phyloP scores from a whole-genome alignment of 2,113 vertebrate genomes.

The Ageneiosus marmoratus region DNA sequence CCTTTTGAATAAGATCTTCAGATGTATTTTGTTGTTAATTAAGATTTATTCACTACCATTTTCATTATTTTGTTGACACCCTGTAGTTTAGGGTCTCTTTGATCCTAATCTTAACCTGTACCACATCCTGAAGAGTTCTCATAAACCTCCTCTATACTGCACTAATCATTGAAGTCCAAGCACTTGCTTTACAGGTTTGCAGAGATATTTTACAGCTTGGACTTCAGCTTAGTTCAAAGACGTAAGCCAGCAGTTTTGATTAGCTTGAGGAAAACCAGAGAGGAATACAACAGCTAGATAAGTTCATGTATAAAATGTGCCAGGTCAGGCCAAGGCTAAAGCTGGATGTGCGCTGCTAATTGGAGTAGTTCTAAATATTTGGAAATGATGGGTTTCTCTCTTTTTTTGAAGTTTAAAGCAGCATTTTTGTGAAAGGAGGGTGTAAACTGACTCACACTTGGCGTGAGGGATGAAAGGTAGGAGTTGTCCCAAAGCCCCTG shows the following conservation, averaged over 20 bases:
- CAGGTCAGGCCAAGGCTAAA: constrained; percentile 36
- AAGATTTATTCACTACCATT: constrained; percentile 14
- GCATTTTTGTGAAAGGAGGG: constrained; percentile 29
- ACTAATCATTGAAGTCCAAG: constrained; percentile 12
- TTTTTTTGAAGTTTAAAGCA: neutral
- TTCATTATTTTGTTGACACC: constrained; percentile 5
- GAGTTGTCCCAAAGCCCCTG: constrained; percentile 44
- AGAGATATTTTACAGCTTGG: constrained; percentile 5
- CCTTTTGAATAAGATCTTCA: neutral
- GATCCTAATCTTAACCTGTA: constrained; percentile 16
- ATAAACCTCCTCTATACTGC: constrained; percentile 22
- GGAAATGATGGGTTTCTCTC: neutral
- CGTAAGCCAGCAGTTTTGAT: neutral
- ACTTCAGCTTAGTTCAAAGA: constrained; percentile 4
- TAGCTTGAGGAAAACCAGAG: constrained; percentile 30
- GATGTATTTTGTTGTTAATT: constrained; percentile 16
- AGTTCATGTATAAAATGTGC: constrained; percentile 16
- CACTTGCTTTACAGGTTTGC: constrained; percentile 4
- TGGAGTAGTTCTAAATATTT: constrained; percentile 20
- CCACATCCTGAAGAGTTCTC: neutral
- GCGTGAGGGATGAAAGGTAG: constrained; percentile 24
- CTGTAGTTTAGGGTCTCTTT: constrained; percentile 16
- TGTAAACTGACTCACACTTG: constrained; percentile 40
- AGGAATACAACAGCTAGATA: neutral
- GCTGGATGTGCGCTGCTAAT: constrained; percentile 31